phyloP scores from a whole-genome alignment of 2,797 vertebrate species.

The Scolopax rusticola region DNA sequence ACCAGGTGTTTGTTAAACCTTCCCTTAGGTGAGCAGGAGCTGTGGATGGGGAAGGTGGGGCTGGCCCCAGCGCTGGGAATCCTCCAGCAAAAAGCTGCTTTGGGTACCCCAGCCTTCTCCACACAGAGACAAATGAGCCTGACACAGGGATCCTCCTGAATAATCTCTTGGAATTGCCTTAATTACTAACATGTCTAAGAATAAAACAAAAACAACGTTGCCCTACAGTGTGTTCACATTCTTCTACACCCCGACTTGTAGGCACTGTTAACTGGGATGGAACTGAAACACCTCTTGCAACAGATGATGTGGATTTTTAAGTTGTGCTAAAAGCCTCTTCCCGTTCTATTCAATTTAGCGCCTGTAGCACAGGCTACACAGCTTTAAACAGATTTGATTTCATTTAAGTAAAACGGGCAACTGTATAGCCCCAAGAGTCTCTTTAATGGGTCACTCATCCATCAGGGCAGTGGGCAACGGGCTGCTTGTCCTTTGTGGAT shows the following conservation, averaged over 20 bases:
- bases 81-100: not conserved
- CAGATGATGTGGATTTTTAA: not conserved
- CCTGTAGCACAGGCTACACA: not conserved
- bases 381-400: conserved; percentile 51
- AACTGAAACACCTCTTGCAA: not conserved
- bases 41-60: not conserved
- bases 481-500: conserved; percentile 14
- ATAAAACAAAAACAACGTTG: fast-evolving
- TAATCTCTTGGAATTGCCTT: not conserved
- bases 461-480: not conserved
- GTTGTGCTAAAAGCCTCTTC: not conserved
- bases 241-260: not conserved
- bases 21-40: fast-evolving
- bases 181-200: not conserved
- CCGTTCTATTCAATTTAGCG: not conserved
- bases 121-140: not conserved
- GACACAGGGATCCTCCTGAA: not conserved
- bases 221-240: not conserved
- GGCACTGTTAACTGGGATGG: not conserved
- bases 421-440: conserved; percentile 25
- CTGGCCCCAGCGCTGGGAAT: too few relatives aligned
- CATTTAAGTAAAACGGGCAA: conserved; percentile 54
- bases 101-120: not conserved
- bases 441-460: conserved; percentile 63
- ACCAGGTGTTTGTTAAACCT: fast-evolving